A percentile compares a stretch with the other conserved stretches of the same genome.
Conservation (phyloP, 2,797 vertebrate genomes). For the Microtus californicus region DNA sequence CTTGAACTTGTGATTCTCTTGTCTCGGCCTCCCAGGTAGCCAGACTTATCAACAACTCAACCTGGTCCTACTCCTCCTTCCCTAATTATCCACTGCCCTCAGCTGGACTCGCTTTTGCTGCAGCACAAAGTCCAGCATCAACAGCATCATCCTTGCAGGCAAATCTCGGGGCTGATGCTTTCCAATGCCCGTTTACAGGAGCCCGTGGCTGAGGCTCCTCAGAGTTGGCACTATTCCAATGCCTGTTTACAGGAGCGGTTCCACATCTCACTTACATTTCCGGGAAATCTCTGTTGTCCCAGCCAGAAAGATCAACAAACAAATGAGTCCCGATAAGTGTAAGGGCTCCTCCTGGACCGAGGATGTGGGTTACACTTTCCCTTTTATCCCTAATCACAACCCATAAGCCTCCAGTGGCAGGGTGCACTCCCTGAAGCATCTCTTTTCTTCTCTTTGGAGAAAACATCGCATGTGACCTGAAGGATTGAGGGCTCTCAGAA, state of each 20-base stretch:
- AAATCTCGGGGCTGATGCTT: not conserved
- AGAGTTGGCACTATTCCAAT: not conserved
- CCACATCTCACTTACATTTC: slow-evolving; percentile 45
- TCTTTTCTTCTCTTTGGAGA: not conserved
- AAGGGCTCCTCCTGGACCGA: not conserved
- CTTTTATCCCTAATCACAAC: not conserved
- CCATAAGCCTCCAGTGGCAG: not conserved
- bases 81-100: not conserved
- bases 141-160: not conserved
- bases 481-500: not conserved
- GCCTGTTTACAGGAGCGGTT: slow-evolving; percentile 56
- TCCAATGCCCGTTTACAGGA: not conserved
- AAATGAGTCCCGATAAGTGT: not conserved
- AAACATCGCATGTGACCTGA: not conserved
- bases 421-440: not conserved
- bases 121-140: not conserved
- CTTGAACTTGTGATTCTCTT: not conserved
- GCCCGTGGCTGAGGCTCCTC: not conserved
- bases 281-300: slow-evolving; percentile 29
- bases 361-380: not conserved
- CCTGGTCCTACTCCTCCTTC: not conserved
- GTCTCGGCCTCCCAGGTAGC: not conserved
- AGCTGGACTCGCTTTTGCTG: not conserved
- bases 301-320: not conserved
- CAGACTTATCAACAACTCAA: not conserved